phyloP scores from a whole-genome alignment of 2,888 invertebrate genomes.

The Pheosia gnoma region DNA sequence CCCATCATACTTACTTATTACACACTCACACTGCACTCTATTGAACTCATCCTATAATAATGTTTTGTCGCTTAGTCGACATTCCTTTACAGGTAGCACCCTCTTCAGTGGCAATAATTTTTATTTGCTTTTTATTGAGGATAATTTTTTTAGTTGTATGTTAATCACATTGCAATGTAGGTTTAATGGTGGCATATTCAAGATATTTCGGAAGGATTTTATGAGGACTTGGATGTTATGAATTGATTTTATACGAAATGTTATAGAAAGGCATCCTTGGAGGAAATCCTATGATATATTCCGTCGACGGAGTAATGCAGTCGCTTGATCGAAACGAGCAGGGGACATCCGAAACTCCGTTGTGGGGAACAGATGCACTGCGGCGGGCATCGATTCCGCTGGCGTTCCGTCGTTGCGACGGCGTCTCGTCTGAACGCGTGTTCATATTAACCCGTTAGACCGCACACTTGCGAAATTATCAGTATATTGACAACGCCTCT shows the following conservation, averaged over 20 bases:
- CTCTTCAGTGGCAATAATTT: slow-evolving; percentile 43
- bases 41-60: slow-evolving; percentile 43
- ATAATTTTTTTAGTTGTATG: slow-evolving; percentile 59
- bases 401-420: slow-evolving; percentile 37
- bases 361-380: slow-evolving; percentile 48
- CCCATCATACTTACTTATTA: slow-evolving; percentile 18
- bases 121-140: slow-evolving; percentile 50
- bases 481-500: slow-evolving; percentile 35
- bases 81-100: slow-evolving; percentile 68
- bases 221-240: slow-evolving; percentile 47
- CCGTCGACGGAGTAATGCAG: slow-evolving; percentile 73
- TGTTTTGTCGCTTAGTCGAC: slow-evolving; percentile 58
- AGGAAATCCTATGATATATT: slow-evolving; percentile 81
- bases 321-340: slow-evolving; percentile 61
- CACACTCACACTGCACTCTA: slow-evolving; percentile 18
- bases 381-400: slow-evolving; percentile 46
- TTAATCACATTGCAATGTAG: slow-evolving; percentile 54
- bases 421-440: slow-evolving; percentile 31
- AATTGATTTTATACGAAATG: slow-evolving; percentile 80
- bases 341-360: slow-evolving; percentile 52
- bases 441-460: slow-evolving; percentile 23
- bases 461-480: slow-evolving; percentile 32
- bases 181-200: slow-evolving; percentile 57
- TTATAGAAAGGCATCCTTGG: slow-evolving; percentile 83
- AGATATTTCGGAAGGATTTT: slow-evolving; percentile 45